phyloP scores from a whole-genome alignment of 2,113 vertebrate genomes.

The Gopherus flavomarginatus region DNA sequence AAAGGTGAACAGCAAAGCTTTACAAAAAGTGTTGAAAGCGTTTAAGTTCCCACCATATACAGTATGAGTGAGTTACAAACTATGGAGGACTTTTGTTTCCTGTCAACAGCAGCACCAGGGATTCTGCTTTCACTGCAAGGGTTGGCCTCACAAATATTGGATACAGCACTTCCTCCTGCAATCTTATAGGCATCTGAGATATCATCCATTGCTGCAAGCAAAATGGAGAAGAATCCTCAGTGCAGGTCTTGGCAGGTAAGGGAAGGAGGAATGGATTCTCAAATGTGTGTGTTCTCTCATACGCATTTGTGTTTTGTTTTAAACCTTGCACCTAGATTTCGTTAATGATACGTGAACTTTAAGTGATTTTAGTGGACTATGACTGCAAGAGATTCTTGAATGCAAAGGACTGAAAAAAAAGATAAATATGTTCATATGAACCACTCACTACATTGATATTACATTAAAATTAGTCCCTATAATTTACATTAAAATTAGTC shows the following conservation, averaged over 20 bases:
- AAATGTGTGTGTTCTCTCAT: rapidly evolving
- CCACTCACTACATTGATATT: background rate
- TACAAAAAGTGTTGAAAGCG: background rate
- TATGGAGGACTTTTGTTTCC: background rate
- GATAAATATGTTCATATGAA: background rate
- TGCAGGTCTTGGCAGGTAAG: background rate
- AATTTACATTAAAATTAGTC: slow-evolving; percentile 21
- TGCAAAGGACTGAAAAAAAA: background rate
- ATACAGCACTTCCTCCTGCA: background rate
- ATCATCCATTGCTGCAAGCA: rapidly evolving
- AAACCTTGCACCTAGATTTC: background rate
- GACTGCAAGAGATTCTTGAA: background rate
- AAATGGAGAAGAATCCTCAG: background rate
- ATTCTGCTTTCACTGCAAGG: background rate
- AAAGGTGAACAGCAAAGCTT: background rate
- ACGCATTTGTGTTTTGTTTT: background rate
- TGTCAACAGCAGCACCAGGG: rapidly evolving
- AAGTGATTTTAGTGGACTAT: background rate
- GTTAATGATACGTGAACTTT: background rate
- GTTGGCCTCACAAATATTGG: background rate
- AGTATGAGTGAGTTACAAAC: rapidly evolving
- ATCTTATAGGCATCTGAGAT: rapidly evolving
- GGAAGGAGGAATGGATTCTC: background rate
- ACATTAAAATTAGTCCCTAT: slow-evolving; percentile 9
- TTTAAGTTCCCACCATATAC: background rate